A percentile compares a stretch with the other conserved stretches of the same genome.
phyloP scores from a whole-genome alignment of 1,140 invertebrate genomes.

The Drosophila micromelanica region DNA sequence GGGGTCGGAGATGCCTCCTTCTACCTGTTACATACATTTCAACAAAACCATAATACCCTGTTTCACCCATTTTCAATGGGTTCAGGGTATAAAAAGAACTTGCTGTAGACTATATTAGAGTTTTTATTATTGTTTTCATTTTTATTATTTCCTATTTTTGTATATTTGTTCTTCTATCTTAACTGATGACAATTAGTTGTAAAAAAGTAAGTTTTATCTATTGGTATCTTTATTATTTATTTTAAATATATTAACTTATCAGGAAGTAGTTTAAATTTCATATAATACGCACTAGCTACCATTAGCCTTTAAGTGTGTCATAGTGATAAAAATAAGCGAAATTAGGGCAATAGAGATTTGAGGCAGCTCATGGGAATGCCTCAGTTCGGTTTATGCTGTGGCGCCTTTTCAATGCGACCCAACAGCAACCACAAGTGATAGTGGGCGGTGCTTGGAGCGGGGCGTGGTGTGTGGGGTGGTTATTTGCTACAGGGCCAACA shows the following conservation, averaged over 20 bases:
- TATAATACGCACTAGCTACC: conserved; percentile 11
- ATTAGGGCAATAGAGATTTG: conserved; percentile 50
- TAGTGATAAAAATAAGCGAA: conserved; percentile 50
- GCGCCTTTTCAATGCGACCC: conserved; percentile 49
- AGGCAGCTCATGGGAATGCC: conserved; percentile 43
- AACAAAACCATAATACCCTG: too few species aligned
- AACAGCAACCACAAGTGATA: conserved; percentile 47
- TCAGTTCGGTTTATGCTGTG: conserved; percentile 36
- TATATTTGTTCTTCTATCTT: too few species aligned
- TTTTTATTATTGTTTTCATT: too few species aligned
- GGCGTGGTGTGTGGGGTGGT: not conserved
- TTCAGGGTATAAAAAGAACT: too few species aligned
- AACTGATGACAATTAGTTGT: too few species aligned
- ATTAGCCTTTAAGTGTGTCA: conserved; percentile 33
- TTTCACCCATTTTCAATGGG: too few species aligned
- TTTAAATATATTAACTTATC: not conserved
- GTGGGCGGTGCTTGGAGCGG: not conserved
- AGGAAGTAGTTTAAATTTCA: not conserved
- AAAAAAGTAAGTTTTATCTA: too few species aligned
- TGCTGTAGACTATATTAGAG: too few species aligned
- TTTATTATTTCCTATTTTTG: not conserved
- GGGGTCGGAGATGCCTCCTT: too few species aligned
- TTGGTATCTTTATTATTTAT: not conserved
- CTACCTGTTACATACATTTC: too few species aligned
- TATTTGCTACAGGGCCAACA: conserved; percentile 31